phyloP scores from a whole-genome alignment of 2,888 invertebrate species.

The Apodemia duryi region DNA sequence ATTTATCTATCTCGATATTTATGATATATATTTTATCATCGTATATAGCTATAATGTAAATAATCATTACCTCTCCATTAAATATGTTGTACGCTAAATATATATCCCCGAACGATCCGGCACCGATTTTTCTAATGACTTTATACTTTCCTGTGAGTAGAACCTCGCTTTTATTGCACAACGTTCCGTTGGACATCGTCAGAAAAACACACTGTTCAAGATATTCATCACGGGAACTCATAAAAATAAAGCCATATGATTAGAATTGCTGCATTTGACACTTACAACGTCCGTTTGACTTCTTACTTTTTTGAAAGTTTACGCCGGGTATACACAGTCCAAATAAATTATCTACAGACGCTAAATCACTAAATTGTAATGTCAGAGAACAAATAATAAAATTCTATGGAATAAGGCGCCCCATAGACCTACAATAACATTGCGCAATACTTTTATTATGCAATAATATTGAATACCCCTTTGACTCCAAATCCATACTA shows the following conservation, averaged over 20 bases:
- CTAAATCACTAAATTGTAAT: neutral
- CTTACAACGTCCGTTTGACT: neutral
- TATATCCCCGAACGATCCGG: slow-evolving; percentile 99
- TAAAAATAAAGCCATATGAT: neutral
- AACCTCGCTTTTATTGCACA: slow-evolving; percentile 19
- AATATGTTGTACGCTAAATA: slow-evolving; percentile 97
- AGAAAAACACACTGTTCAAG: neutral
- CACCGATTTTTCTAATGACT: slow-evolving; percentile 97
- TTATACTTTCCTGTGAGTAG: slow-evolving; percentile 92
- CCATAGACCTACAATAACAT: too few species aligned
- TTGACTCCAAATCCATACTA: too few species aligned
- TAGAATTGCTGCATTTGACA: neutral
- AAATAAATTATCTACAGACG: too few species aligned
- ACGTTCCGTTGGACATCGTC: slow-evolving; percentile 20
- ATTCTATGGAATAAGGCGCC: too few species aligned
- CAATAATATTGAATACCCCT: too few species aligned
- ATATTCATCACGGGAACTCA: slow-evolving; percentile 22
- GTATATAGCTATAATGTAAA: neutral
- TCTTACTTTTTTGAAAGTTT: neutral
- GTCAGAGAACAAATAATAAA: too few species aligned
- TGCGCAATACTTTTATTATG: too few species aligned
- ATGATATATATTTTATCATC: too few species aligned
- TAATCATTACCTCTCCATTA: slow-evolving; percentile 87
- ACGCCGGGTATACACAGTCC: too few species aligned
- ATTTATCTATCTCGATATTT: too few species aligned